Conservation (phyloP, 1,140 invertebrate genomes). For the Scaptomyza hsui region DNA sequence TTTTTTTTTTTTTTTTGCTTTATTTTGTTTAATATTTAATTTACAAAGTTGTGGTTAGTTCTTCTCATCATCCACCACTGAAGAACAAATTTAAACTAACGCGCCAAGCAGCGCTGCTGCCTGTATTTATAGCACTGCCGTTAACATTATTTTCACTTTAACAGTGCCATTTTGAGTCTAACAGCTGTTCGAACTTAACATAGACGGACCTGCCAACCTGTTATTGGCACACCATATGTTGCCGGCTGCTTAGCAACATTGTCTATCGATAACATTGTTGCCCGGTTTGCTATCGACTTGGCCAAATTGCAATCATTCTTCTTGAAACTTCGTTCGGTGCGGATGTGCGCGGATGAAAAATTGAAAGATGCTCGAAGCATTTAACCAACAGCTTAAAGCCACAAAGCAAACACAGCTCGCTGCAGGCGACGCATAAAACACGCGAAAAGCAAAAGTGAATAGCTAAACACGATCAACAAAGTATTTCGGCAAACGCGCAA, state of each 20-base stretch:
- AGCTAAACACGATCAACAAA: slow-evolving; percentile 3
- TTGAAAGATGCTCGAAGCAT: not conserved
- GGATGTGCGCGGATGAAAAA: slow-evolving; percentile 29
- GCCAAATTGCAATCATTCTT: slow-evolving; percentile 24
- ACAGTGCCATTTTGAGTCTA: no score
- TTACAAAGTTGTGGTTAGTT: no score
- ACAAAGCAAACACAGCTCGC: slow-evolving; percentile 24
- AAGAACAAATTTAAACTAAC: no score
- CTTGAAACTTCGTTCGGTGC: slow-evolving; percentile 29
- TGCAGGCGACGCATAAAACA: slow-evolving; percentile 5
- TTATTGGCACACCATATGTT: not conserved
- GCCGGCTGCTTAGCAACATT: slow-evolving; percentile 6
- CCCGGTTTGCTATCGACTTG: not conserved
- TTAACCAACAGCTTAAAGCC: slow-evolving; percentile 28
- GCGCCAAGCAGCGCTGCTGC: no score
- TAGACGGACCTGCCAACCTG: slow-evolving; percentile 8
- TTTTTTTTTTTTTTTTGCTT: no score
- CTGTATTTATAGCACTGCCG: no score
- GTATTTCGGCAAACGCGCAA: slow-evolving; percentile 8
- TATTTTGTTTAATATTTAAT: no score
- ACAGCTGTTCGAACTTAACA: not conserved
- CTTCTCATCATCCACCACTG: no score
- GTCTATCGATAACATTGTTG: slow-evolving; percentile 16
- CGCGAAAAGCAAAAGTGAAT: slow-evolving; percentile 32
- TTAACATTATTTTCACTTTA: no score